Evolutionary conservation across 2,797 vertebrate species (phyloP), one percentile per base, ranked within the genome.

Genomic region (Enteromius viviparus): DNA sequence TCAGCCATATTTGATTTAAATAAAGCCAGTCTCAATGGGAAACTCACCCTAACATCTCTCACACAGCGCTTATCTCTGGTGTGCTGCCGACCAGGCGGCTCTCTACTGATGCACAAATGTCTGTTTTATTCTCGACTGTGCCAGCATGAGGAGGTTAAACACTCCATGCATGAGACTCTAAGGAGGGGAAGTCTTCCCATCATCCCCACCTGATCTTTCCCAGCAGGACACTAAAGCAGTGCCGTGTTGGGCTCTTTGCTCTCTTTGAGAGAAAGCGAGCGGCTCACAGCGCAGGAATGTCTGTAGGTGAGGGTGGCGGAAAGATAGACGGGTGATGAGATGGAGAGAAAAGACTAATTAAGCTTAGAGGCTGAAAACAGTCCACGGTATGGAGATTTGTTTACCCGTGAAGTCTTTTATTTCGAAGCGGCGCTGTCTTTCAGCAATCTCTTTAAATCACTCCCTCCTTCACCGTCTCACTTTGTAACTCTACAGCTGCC

Each of bases 351-450:
- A 62, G 45, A 82, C 70, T 69, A 79, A 85, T 85, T 79, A 82
- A 81, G 86, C 83, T 76, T 68, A 65, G 64, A 84, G 62, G 76
- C 84, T 80, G 76, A 87, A 85, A 85, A 86, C 83, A 75, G 40
- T 17, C 62, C 34, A 85, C 76, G 58, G 71, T 84, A 83, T 71
- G 76, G 80, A 84, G 86, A 83, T 85, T 86, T 79, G 84, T 87
- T 88, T 87, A 87, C 76, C 76, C 47, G 81, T 80, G 84, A 83
- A 87, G 72, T 40, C 76, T 72, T 84, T 87, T 84, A 83, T 83
- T 77, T 78, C 19, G 26, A 47, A 49, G 82, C 64, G 11, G 34
- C 21, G 53, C 65, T 32, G 40, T 87, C 82, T 78, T 85, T 86
- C 42, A 72, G 83, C 75, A 74, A 80, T 76, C 37, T 78, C 84